phyloP scores from a whole-genome alignment of 2,888 invertebrate genomes.

The Polia nebulosa region DNA sequence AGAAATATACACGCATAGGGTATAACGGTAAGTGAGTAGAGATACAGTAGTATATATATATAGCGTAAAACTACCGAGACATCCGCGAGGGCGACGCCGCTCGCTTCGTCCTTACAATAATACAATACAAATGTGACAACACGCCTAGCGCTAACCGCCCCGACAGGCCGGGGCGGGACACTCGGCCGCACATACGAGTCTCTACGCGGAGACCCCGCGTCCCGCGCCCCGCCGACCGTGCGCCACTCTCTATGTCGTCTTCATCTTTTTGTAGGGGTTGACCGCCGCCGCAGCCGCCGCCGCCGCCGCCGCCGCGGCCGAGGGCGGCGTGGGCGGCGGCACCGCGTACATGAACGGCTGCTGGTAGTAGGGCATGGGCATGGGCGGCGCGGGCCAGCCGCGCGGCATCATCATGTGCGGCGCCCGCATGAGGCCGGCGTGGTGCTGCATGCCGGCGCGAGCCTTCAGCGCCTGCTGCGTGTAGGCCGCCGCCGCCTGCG shows the following conservation, averaged over 20 bases:
- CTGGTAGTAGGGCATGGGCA: conserved; percentile 89
- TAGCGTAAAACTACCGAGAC: conserved; percentile 90
- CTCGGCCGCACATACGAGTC: conserved; percentile 87
- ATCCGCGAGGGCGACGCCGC: conserved; percentile 86
- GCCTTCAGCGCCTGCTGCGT: conserved; percentile 93
- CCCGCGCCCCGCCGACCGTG: conserved; percentile 86
- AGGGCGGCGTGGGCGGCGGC: conserved; percentile 87
- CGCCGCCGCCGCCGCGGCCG: conserved; percentile 84
- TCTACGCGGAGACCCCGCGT: conserved; percentile 90
- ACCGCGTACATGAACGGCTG: conserved; percentile 89
- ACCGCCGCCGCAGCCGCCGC: conserved; percentile 88
- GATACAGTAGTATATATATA: conserved; percentile 86
- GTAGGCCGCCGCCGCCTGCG: conserved; percentile 86
- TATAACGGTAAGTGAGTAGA: conserved; percentile 89
- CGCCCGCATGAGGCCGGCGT: conserved; percentile 82
- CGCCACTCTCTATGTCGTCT: conserved; percentile 93
- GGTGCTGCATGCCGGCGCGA: conserved; percentile 90
- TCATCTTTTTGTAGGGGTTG: conserved; percentile 97
- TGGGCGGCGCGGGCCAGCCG: conserved; percentile 87
- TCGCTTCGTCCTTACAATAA: conserved; percentile 89
- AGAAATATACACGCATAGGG: conserved; percentile 91
- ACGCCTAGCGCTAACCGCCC: conserved; percentile 89
- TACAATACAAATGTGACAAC: conserved; percentile 91
- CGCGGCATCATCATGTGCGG: conserved; percentile 87
- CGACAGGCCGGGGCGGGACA: conserved; percentile 88